Base-by-base conservation (phyloP, 2,797 vertebrate genomes). In the Gymnothorax javanicus region DNA sequence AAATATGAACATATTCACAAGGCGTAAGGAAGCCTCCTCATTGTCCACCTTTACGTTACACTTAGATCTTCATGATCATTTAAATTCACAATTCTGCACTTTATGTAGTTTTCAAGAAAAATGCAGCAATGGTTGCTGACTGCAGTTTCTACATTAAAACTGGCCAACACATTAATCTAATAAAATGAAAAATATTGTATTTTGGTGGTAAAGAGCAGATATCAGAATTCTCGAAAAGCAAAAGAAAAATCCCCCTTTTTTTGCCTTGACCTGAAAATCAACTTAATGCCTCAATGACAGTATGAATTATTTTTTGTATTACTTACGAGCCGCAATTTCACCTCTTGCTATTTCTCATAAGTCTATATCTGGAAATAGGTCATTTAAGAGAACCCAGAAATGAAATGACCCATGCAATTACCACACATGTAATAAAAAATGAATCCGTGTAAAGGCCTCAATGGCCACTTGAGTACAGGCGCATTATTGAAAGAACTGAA, bases 281-380 rank as follows among this genome's bases (percentile, higher is more conserved):
- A 12, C 2, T 73, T 3, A 1, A n/a, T 33, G 27, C 43, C 25
- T 33, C 8, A 0, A 73, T 25, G 11, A 33, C 8, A 73, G 27
- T 9, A 43, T 43, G 27, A 73, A 8, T 73, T 27, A 27, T 73
- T 73, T 73, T 73, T 25, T n/a, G 11, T 33, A 27, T 27, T 12
- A 11, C 23, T 73, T 25, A 73, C 4, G n/a, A 73, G 27, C 25
- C 12, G 69, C 69, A 33, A 73, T 62, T 62, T 62, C 60, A 62
- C 60, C 20, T 62, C 60, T 62, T 62, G 33, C 15, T 20, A 62
- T 62, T 13, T 62, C 13, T 62, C 60, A 62, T 12, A 62, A 62
- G 60, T 54, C 17, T 79, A 79, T 43, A 75, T 75, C 71, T 75
- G 71, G 50, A 79, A 54, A 52, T 52, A 79, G 75, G 75, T 79